Conservation (phyloP, 2,797 vertebrate genomes). For the Gymnocypris eckloni region DNA sequence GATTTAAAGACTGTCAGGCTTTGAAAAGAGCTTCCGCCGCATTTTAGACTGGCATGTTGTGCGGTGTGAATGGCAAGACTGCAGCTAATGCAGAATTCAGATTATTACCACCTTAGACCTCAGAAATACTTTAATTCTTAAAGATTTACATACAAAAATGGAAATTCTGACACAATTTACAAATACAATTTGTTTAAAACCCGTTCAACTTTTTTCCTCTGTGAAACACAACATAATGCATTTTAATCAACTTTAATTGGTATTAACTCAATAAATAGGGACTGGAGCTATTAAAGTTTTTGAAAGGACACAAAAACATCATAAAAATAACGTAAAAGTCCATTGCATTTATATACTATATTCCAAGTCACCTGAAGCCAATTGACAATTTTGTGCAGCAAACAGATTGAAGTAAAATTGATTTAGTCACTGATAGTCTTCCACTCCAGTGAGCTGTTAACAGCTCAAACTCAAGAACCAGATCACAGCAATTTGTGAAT, state of each 20-base stretch:
- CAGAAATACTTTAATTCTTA: neutral
- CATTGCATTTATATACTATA: neutral
- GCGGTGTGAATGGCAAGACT: neutral
- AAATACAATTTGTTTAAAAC: neutral
- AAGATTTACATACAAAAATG: neutral
- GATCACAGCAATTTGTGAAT: neutral
- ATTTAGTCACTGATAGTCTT: conserved; percentile 3
- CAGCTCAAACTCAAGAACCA: neutral
- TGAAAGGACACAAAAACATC: neutral
- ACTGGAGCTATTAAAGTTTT: neutral
- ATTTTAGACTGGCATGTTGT: conserved; percentile 13
- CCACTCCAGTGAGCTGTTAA: neutral
- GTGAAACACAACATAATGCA: neutral
- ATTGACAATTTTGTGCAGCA: neutral
- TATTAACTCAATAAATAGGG: too few species aligned
- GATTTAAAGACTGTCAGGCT: conserved; percentile 51
- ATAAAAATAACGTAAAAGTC: neutral
- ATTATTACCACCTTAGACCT: conserved; percentile 20
- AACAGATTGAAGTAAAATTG: neutral
- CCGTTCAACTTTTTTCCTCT: neutral
- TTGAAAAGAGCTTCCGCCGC: neutral
- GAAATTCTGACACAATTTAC: too few species aligned
- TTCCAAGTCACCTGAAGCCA: neutral
- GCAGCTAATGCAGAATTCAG: conserved; percentile 19
- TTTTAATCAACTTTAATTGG: neutral